A percentile compares a stretch with the other conserved stretches of the same genome.
phyloP scores from a whole-genome alignment of 2,113 vertebrate species.

The Anser cygnoides region DNA sequence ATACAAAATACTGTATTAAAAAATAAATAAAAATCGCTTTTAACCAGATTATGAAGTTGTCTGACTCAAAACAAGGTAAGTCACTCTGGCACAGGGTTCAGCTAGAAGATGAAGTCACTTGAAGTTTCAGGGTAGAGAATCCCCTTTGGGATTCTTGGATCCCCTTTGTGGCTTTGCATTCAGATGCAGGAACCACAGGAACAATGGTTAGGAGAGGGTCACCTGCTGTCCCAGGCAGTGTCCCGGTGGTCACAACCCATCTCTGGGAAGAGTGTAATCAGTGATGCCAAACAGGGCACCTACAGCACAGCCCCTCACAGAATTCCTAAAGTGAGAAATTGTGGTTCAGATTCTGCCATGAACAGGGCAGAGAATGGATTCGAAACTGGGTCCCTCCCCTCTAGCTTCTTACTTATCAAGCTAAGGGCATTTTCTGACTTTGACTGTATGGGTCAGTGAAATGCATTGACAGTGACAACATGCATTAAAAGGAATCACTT shows the following conservation, averaged over 20 bases:
- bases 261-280: neutral
- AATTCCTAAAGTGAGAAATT: neutral
- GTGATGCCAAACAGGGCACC: neutral
- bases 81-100: accelerated
- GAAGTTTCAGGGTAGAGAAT: neutral
- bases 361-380: neutral
- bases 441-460: neutral
- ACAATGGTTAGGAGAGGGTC: neutral
- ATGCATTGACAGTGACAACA: neutral
- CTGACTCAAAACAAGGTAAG: neutral
- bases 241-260: neutral
- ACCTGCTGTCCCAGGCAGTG: neutral
- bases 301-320: accelerated
- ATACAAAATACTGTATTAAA: neutral
- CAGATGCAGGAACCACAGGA: neutral
- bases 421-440: neutral
- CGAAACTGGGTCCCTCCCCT: neutral
- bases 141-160: no score
- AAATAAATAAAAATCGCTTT: neutral
- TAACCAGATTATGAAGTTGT: neutral
- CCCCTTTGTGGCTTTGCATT: neutral
- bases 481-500: neutral
- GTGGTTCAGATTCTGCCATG: neutral
- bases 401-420: neutral
- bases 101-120: neutral